Conservation (phyloP, 2,888 invertebrate genomes). For the Schrankia costaestrigalis region DNA sequence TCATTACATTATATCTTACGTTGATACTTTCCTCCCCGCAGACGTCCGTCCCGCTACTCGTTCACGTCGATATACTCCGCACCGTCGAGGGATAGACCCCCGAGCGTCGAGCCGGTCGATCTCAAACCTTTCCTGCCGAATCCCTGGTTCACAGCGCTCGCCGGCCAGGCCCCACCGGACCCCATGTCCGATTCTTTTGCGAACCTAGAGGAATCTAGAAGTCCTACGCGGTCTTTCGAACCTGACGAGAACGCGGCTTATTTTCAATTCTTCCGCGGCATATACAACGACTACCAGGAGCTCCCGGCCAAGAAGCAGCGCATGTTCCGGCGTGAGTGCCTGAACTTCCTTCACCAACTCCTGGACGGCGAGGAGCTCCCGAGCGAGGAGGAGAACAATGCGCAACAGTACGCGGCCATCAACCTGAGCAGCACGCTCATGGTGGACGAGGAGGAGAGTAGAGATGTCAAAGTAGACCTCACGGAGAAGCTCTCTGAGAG, state of each 20-base stretch:
- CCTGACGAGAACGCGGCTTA: slow-evolving; percentile 62
- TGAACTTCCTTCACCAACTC: slow-evolving; percentile 55
- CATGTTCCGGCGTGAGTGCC: slow-evolving; percentile 58
- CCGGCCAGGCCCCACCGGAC: slow-evolving; percentile 14
- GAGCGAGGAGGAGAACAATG: slow-evolving; percentile 6
- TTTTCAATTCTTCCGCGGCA: slow-evolving; percentile 70
- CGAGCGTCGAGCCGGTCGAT: slow-evolving; percentile 18
- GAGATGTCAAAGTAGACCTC: slow-evolving; percentile 2
- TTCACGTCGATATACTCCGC: slow-evolving; percentile 42
- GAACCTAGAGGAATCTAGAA: slow-evolving; percentile 41
- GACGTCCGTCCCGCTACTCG: slow-evolving; percentile 46
- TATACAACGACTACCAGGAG: slow-evolving; percentile 61
- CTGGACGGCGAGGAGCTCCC: slow-evolving; percentile 63
- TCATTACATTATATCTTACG: too few relatives aligned
- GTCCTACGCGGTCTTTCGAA: slow-evolving; percentile 47
- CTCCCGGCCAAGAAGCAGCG: slow-evolving; percentile 51
- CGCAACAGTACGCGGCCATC: slow-evolving; percentile 30
- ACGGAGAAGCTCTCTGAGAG: neutral
- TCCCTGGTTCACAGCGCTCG: slow-evolving; percentile 33
- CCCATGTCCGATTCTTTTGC: slow-evolving; percentile 41
- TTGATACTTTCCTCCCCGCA: too few relatives aligned
- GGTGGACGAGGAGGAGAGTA: slow-evolving; percentile 14
- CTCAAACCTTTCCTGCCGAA: slow-evolving; percentile 31
- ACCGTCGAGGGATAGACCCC: slow-evolving; percentile 21
- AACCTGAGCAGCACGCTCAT: slow-evolving; percentile 30